Evolutionary conservation across 2,113 vertebrate genomes (phyloP).

Genomic region (Oreocharis arfaki): DNA sequence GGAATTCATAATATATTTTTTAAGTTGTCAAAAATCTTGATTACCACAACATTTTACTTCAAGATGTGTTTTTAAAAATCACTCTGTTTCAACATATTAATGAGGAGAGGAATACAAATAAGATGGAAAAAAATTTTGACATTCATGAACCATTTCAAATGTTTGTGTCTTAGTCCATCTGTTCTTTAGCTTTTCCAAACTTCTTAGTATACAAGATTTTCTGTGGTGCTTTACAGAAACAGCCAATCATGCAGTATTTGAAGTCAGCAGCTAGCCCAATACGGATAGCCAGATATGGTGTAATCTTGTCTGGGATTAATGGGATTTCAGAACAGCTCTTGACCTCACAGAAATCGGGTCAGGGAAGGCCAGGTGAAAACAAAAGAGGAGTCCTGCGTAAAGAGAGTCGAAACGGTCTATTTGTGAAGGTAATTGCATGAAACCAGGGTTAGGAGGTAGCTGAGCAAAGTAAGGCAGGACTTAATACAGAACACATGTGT

Average conservation of each 20-base stretch:
- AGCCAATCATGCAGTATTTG: neutral
- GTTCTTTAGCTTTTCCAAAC: neutral
- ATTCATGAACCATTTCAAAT: neutral
- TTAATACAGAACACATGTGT: conserved; percentile 32
- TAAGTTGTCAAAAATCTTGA: neutral
- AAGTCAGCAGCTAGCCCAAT: neutral
- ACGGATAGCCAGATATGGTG: conserved; percentile 2
- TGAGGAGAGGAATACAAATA: neutral
- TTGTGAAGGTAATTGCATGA: conserved; percentile 47
- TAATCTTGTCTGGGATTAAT: conserved; percentile 20
- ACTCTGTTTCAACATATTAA: neutral
- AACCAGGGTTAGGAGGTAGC: conserved; percentile 19
- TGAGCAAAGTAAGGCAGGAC: neutral
- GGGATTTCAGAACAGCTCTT: conserved; percentile 18
- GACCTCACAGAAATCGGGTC: conserved; percentile 17
- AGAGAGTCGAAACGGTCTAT: conserved; percentile 17
- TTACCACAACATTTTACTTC: neutral
- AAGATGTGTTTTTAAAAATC: neutral
- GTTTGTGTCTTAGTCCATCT: neutral
- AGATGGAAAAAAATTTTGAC: neutral
- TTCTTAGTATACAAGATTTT: neutral
- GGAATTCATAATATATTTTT: neutral
- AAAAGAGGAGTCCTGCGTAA: conserved; percentile 21
- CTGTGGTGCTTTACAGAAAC: neutral
- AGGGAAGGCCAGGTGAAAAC: conserved; percentile 34